Base-by-base conservation (phyloP, 2,888 invertebrate genomes). In the Abrostola tripartita region DNA sequence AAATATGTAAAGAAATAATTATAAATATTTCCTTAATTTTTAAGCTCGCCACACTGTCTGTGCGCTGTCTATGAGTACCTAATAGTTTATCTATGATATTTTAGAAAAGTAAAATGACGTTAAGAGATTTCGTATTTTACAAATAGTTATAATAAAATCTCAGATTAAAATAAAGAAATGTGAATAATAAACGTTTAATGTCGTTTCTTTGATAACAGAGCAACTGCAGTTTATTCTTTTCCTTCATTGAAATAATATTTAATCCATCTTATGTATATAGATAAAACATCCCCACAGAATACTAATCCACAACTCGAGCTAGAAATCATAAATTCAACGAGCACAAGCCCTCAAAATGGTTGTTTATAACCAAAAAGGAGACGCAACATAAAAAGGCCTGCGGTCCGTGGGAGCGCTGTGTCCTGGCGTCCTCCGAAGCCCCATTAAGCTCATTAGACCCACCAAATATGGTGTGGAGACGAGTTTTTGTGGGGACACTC, bases 401-500 rank as follows among this genome's bases (percentile, higher is more conserved):
- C 62, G 59, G 60, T 78, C 65, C 88, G 88, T 89, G 90, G 90
- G 90, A 90, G 85, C 91, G 85, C 74, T 78, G 57, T 76, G 79
- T 82, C 83, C 82, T 80, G 78, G 71, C 76, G 68, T 50, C 64
- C 24, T 62, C 65, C 65, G 10, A 52, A 63, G 78, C 71, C 77
- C 82, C 87, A 85, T 86, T 88, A 84, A 81, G 83, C 88, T 91
- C 90, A 90, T 91, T 91, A 91, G 85, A 76, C 62, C 64, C 65
- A 66, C 91, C 91, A 84, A 89, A 91, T 90, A 91, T 79, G 91
- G 91, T 37, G 68, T 65, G 65, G 57, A 65, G 71, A 57, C 67
- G 76, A 73, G 79, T 89, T 89, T 86, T 89, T 87, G 81, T 82
- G 72, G 65, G 57, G 74, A 66, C 68, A 52, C 71, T 78, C 71